phyloP scores from a whole-genome alignment of 2,797 vertebrate genomes.

The Aeoliscus strigatus region DNA sequence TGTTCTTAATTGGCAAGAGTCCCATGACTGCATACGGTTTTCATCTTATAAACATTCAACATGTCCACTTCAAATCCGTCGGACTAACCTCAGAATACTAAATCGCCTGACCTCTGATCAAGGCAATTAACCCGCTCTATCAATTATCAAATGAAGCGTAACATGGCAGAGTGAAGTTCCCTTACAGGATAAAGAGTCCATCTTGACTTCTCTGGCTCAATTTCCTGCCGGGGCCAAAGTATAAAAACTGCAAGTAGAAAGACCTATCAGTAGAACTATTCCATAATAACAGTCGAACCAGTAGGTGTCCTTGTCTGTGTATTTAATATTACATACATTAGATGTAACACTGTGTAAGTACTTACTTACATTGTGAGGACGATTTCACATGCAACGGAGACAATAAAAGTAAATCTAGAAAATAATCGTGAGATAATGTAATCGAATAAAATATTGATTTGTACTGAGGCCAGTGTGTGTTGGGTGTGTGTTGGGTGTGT shows the following conservation, averaged over 20 bases:
- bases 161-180: conserved; percentile 39
- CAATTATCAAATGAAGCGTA: conserved; percentile 68
- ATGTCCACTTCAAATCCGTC: conserved; percentile 50
- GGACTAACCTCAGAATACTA: conserved; percentile 59
- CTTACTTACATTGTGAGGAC: no score
- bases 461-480: no score
- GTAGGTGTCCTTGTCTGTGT: no score
- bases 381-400: no score
- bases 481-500: no score
- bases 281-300: no score
- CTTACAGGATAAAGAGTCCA: conserved; percentile 38
- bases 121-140: conserved; percentile 66
- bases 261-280: no score
- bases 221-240: conserved; percentile 24
- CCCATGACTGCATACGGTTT: conserved; percentile 61
- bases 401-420: no score
- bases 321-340: no score
- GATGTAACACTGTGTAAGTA: no score
- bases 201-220: conserved; percentile 30
- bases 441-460: no score
- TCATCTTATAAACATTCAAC: conserved; percentile 62
- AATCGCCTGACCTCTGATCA: conserved; percentile 69
- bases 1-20: conserved; percentile 70
- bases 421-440: no score
- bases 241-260: conserved; percentile 3